phyloP scores from a whole-genome alignment of 2,888 invertebrate genomes.

The Ophion ellenae region DNA sequence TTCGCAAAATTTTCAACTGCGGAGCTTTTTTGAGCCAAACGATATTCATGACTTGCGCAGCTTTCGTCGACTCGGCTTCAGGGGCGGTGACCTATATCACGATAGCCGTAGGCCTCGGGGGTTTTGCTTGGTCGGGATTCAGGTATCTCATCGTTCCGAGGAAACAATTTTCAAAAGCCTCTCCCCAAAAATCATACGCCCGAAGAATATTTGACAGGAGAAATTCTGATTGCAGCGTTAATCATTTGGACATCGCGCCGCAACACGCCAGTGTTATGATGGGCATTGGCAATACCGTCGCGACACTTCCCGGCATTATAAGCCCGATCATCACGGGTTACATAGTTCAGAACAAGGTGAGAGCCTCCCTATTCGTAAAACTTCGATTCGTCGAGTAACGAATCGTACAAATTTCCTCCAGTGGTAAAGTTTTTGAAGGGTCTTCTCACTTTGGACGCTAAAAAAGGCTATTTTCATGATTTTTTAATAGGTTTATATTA shows the following conservation, averaged over 20 bases:
- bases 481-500: too few species aligned
- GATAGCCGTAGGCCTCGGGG: slow-evolving; percentile 94
- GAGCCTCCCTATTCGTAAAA: slow-evolving; percentile 16
- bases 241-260: slow-evolving; percentile 95
- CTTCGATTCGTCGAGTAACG: not conserved
- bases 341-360: slow-evolving; percentile 90
- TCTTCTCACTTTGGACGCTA: too few species aligned
- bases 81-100: slow-evolving; percentile 93
- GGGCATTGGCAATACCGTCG: slow-evolving; percentile 96
- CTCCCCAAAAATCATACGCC: too few species aligned
- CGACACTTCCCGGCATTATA: slow-evolving; percentile 96
- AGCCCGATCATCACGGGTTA: slow-evolving; percentile 93
- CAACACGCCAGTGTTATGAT: slow-evolving; percentile 96
- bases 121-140: slow-evolving; percentile 97
- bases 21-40: slow-evolving; percentile 92
- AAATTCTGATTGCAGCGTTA: slow-evolving; percentile 85
- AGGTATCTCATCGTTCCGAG: slow-evolving; percentile 85
- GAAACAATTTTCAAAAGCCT: not conserved
- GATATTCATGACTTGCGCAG: slow-evolving; percentile 93
- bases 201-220: not conserved
- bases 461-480: too few species aligned
- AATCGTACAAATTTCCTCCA: too few species aligned
- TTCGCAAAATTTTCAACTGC: slow-evolving; percentile 90
- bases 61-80: slow-evolving; percentile 88
- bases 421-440: too few species aligned